A percentile compares a stretch with the other conserved stretches of the same genome.
Evolutionary conservation across 2,113 vertebrate genomes (phyloP).

Genomic region (Eurystomus gularis): DNA sequence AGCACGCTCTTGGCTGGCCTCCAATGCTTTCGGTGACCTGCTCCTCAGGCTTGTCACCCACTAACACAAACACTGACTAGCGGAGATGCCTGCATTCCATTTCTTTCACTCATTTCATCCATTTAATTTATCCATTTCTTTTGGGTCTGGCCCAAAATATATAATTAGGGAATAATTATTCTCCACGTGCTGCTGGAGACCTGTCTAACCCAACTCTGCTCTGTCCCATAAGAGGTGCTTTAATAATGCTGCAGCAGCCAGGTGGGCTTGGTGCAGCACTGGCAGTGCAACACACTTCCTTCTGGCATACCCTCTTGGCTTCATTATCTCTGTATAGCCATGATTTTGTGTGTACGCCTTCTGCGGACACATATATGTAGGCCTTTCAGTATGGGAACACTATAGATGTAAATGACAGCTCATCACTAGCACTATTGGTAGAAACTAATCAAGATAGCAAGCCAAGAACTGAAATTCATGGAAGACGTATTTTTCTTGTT

Average conservation of each 20-base stretch:
- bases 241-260: background rate
- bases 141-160: background rate
- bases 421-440: background rate
- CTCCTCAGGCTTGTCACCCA: background rate
- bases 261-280: background rate
- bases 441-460: background rate
- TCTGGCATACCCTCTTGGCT: background rate
- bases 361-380: rapidly evolving
- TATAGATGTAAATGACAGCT: background rate
- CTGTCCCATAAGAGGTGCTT: background rate
- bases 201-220: background rate
- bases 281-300: background rate
- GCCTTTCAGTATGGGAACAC: background rate
- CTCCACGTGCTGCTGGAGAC: background rate
- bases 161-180: background rate
- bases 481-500: background rate
- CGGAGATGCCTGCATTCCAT: background rate
- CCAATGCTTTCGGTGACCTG: rapidly evolving
- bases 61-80: too few species aligned
- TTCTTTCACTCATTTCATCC: background rate
- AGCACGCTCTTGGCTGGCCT: rapidly evolving
- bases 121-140: too few species aligned
- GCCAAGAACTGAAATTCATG: background rate
- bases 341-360: background rate
- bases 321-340: background rate